phyloP scores from a whole-genome alignment of 2,888 invertebrate genomes.

The Panzeria rudis region DNA sequence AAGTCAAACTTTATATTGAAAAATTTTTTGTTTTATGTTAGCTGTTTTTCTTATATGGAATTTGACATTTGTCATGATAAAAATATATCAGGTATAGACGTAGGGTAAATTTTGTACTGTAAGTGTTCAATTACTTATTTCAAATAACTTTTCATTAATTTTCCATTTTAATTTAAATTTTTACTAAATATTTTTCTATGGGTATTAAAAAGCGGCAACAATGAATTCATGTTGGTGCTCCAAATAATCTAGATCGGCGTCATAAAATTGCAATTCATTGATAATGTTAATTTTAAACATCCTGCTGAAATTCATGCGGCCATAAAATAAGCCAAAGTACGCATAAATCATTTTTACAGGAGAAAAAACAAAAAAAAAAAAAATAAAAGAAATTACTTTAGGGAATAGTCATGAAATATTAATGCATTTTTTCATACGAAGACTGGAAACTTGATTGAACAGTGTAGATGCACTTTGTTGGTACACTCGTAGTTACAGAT shows the following conservation, averaged over 20 bases:
- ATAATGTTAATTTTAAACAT: conserved; percentile 70
- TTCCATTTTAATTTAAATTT: background rate
- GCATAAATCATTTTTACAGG: conserved; percentile 45
- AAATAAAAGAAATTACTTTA: conserved; percentile 54
- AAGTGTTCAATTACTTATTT: too few species aligned
- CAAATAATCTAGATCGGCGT: conserved; percentile 49
- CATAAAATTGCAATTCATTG: conserved; percentile 67
- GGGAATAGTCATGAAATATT: conserved; percentile 39
- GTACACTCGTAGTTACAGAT: too few species aligned
- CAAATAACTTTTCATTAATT: background rate
- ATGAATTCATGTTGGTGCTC: background rate
- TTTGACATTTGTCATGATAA: too few species aligned
- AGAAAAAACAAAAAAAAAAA: conserved; percentile 9
- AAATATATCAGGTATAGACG: too few species aligned
- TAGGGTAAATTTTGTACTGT: too few species aligned
- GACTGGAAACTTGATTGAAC: conserved; percentile 14
- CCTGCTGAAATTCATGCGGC: conserved; percentile 45
- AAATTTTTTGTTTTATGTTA: too few species aligned
- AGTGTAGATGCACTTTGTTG: background rate
- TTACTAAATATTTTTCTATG: background rate
- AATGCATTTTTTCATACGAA: conserved; percentile 8
- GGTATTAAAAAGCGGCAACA: background rate
- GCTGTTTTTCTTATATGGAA: too few species aligned
- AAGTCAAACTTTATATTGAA: too few species aligned
- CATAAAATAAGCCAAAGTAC: conserved; percentile 5